Evolutionary conservation across 2,797 vertebrate genomes (phyloP), one percentile per base, ranked within the genome.

Genomic region (Arrhamphus sclerolepis): DNA sequence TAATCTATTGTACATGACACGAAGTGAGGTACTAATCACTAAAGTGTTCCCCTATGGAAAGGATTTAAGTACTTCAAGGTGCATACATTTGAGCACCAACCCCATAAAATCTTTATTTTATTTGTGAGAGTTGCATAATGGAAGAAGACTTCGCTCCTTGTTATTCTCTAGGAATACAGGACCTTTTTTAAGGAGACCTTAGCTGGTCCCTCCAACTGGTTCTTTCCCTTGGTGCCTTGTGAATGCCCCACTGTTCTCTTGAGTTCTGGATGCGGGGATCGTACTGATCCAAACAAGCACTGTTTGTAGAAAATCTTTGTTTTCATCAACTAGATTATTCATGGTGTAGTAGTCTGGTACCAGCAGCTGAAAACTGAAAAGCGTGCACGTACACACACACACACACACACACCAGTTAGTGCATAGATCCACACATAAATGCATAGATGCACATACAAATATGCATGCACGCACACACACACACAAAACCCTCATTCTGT

Each of bases 181-280:
- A 74, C 76, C 55, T 67, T 70, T 82, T 82, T 78, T 66, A 70
- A 48, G 75, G 63, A 63, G 64, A 75, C 74, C 60, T 56, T 64
- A 50, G 65, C 57, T 44, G 56, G 48, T 67, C 65, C 70, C 63
- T 72, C n/a, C 39, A 13, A 66, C 58, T 53, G 46, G 63, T 80
- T 68, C 57, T 34, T 63, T 64, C 20, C 46, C 62, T 62, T 20
- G 34, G 61, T 67, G 63, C 47, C 40, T 46, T 46, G 54, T 87
- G 77, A 89, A 87, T 87, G 78, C 77, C 68, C 75, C 67, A 72
- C 80, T 88, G 87, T 89, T 87, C 77, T 78, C 77, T 28, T 19
- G 28, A 31, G 82, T 72, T 84, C 75, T 73, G 77, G 77, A 78
- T 85, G 79, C 74, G 2, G 46, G 57, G 52, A 70, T 74, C 71